These are phyloP conservation scores for Triplophysa bombifrons DNA, from an alignment of 2,797 vertebrate species.

Conservation along the genomic window DNA sequence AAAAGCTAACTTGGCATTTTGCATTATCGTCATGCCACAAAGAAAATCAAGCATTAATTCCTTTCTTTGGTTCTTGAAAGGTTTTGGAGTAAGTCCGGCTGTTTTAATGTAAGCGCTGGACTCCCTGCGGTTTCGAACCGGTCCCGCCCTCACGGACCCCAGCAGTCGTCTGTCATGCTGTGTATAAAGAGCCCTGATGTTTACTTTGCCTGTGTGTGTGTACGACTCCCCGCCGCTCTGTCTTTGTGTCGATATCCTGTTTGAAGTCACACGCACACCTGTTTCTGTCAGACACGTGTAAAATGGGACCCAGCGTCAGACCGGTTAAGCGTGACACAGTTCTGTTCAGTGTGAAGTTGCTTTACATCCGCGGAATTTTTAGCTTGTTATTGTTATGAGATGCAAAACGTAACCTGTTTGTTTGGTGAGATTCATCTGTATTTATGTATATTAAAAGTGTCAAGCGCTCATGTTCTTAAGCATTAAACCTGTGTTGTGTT, in stretches of 20 bases:
- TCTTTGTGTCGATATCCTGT: conserved; percentile 37
- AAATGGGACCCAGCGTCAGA: background rate
- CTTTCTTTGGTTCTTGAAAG: background rate
- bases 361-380: too few relatives aligned
- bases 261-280: conserved; percentile 50
- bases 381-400: too few relatives aligned
- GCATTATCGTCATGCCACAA: too few relatives aligned
- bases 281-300: conserved; percentile 12
- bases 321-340: too few relatives aligned
- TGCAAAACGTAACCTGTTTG: too few relatives aligned
- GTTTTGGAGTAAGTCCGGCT: background rate
- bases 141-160: conserved; percentile 21
- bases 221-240: conserved; percentile 30
- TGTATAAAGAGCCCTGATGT: conserved; percentile 55
- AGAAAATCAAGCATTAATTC: too few relatives aligned
- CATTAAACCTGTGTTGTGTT: background rate
- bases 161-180: conserved; percentile 53
- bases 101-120: background rate
- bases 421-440: too few relatives aligned
- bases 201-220: conserved; percentile 47
- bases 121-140: background rate
- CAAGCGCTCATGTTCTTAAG: background rate
- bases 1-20: too few relatives aligned
- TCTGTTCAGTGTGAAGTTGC: too few relatives aligned
- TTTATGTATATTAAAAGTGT: too few relatives aligned